Evolutionary conservation across 2,888 invertebrate species (phyloP).

Genomic region (Spilosoma lubricipeda): DNA sequence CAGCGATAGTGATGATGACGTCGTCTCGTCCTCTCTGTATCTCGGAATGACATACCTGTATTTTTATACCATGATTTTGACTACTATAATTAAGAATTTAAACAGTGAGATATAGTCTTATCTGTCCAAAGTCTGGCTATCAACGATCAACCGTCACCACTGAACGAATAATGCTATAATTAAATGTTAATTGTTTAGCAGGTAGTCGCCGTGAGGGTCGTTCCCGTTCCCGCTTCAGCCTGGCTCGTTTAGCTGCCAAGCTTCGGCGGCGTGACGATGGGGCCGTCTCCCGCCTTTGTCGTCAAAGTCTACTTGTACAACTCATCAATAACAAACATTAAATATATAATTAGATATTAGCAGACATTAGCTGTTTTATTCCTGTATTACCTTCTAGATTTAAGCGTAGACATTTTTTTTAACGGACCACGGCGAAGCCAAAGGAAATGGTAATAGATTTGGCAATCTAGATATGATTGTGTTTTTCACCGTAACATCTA

Average conservation of each 20-base stretch:
- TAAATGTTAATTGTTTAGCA: constrained; percentile 23
- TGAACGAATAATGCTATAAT: background rate
- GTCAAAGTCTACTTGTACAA: constrained; percentile 91
- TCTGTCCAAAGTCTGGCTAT: too few species aligned
- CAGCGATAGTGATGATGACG: too few species aligned
- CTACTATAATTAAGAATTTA: too few species aligned
- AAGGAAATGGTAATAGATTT: too few species aligned
- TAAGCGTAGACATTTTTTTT: background rate
- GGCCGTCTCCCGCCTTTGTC: constrained; percentile 89
- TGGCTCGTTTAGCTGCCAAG: constrained; percentile 77
- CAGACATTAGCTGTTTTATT: constrained; percentile 35
- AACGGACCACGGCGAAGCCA: too few species aligned
- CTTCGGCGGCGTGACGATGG: constrained; percentile 81
- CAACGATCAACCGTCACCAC: too few species aligned
- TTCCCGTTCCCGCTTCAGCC: constrained; percentile 73
- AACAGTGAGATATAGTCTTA: too few species aligned
- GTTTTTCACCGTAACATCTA: too few species aligned
- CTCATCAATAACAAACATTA: constrained; percentile 75
- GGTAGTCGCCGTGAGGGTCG: constrained; percentile 62
- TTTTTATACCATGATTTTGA: too few species aligned
- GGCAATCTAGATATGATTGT: too few species aligned
- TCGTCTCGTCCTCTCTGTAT: too few species aligned
- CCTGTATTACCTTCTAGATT: background rate
- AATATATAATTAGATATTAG: constrained; percentile 47
- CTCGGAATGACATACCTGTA: too few species aligned